phyloP scores from a whole-genome alignment of 2,888 invertebrate genomes.

The Dione vanillae region DNA sequence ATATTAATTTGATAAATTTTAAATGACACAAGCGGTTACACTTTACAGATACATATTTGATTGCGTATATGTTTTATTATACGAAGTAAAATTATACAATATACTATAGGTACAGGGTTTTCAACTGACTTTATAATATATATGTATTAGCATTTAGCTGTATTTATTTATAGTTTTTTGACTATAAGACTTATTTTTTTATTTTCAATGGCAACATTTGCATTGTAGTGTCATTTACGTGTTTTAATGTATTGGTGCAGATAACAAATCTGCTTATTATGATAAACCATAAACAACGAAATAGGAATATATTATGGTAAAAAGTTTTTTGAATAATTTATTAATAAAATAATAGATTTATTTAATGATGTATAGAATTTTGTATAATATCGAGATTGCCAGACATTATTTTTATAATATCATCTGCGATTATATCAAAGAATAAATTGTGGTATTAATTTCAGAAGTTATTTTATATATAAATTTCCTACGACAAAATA shows the following conservation, averaged over 20 bases:
- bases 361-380: no score
- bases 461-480: no score
- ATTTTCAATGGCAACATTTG: slow-evolving; percentile 22
- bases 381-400: no score
- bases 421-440: no score
- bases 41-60: not conserved
- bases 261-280: not conserved
- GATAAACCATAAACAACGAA: not conserved
- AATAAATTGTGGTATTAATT: no score
- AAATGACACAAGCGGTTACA: slow-evolving; percentile 10
- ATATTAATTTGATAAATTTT: slow-evolving; percentile 18
- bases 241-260: not conserved
- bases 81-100: slow-evolving; percentile 7
- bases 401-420: no score
- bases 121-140: not conserved
- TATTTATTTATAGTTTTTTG: slow-evolving; percentile 28
- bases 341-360: no score
- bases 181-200: slow-evolving; percentile 2
- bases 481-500: no score
- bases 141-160: not conserved
- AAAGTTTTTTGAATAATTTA: no score
- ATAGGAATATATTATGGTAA: no score
- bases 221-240: not conserved
- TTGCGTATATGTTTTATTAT: not conserved
- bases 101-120: not conserved